Conservation (phyloP, 2,113 vertebrate genomes). For the Naja naja region DNA sequence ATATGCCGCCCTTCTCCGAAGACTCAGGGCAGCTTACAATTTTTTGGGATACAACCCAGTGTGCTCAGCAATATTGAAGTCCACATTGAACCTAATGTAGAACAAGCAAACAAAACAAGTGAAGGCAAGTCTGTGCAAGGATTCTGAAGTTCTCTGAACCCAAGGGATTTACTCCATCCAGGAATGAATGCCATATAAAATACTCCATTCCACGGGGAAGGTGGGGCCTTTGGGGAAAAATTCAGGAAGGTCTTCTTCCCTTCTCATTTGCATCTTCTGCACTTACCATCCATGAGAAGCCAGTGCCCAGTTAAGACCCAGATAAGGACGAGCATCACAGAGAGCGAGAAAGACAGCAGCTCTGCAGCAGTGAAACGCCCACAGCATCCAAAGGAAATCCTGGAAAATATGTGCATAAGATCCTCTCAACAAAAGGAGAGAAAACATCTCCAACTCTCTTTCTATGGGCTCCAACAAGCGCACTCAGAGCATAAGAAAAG, state of each 20-base stretch:
- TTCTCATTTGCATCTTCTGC: background rate
- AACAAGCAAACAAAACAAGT: background rate
- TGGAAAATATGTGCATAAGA: constrained; percentile 61
- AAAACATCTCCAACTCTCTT: background rate
- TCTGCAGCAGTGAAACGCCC: constrained; percentile 97
- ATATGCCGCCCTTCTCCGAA: too few relatives aligned
- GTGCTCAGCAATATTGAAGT: too few relatives aligned
- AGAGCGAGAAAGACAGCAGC: constrained; percentile 93
- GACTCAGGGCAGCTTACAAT: too few relatives aligned
- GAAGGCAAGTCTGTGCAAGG: background rate
- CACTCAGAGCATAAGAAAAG: constrained; percentile 8
- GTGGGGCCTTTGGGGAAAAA: background rate
- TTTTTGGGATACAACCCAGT: too few relatives aligned
- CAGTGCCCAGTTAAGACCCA: constrained; percentile 99
- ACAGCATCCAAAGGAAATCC: constrained; percentile 98
- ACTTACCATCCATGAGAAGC: constrained; percentile 98
- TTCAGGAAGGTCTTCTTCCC: background rate
- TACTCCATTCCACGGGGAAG: background rate
- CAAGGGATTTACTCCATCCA: background rate
- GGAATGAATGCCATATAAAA: background rate
- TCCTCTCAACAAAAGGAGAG: background rate
- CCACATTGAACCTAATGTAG: background rate
- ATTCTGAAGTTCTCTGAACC: background rate
- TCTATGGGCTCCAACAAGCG: constrained; percentile 23
- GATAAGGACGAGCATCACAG: constrained; percentile 96